Evolutionary conservation across 2,888 invertebrate genomes (phyloP), one percentile per base, ranked within the genome.

Genomic region (Empis stercorea): DNA sequence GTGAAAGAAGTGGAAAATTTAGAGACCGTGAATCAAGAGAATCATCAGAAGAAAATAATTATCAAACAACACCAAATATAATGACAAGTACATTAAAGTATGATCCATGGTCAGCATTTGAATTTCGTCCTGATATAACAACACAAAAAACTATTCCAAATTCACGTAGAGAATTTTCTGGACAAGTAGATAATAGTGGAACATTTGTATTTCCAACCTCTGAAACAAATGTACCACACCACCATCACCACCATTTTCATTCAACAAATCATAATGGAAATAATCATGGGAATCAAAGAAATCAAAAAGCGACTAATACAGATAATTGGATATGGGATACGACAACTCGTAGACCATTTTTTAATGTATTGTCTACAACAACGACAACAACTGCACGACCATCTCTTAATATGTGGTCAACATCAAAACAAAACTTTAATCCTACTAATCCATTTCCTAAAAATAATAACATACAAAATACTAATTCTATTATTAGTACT

Each of bases 21-120:
- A 14, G 30, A n/a, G 43, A 36, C 5, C 44, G 23, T 7, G 23
- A 27, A 27, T 27, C 23, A 27, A 20, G 5, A 20, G 7, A 27
- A 27, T 27, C 23, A 27, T 7, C 5, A 4, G 23, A 27, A 40
- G 43, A 40, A 3, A 23, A 34, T 15, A 42, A 36, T 27, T 27
- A 27, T 27, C 36, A 36, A 13, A 3, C 23, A 14, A 27, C 27
- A 30, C 3, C 30, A n/a, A n/a, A n/a, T n/a, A n/a, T n/a, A 30
- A 23, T 40, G 16, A 27, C n/a, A 15, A 43, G 16, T 48, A 47
- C 34, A 4, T 11, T 45, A 3, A 36, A n/a, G n/a, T n/a, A 47
- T 55, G 45, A 59, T 55, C 52, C 56, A 16, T 55, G 56, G 43
- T 55, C 49, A n/a, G 57, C 61, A 15, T 61, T 58, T 37, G 45